Evolutionary conservation across 37 sponge, comb jelly and placozoan genomes (phyloP).

Genomic region (Cladorhizidae sp.): DNA sequence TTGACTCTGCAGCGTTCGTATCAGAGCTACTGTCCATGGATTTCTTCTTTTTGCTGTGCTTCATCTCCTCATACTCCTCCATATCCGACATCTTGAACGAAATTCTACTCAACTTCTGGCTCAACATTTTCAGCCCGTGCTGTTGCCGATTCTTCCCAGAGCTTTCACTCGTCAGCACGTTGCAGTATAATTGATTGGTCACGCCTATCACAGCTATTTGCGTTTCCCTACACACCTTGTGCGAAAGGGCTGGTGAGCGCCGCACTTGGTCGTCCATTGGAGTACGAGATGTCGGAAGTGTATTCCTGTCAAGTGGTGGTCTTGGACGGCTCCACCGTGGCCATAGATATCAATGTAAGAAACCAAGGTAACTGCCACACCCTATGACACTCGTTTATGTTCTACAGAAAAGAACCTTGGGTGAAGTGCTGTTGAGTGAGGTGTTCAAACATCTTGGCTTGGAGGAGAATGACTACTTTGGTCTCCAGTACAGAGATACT

Average conservation of each 20-base stretch:
- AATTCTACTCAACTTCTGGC: constrained; percentile 68
- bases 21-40: not conserved
- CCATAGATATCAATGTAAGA: constrained; percentile 75
- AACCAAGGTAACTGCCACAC: not conserved
- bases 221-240: too few relatives aligned
- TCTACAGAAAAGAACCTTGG: constrained; percentile 61
- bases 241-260: too few relatives aligned
- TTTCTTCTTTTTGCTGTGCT: constrained; percentile 19
- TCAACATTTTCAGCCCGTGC: constrained; percentile 63
- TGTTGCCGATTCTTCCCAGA: too few relatives aligned
- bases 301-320: constrained; percentile 67
- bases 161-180: too few relatives aligned
- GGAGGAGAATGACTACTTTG: constrained; percentile 84
- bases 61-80: constrained; percentile 63
- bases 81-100: constrained; percentile 69
- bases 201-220: too few relatives aligned
- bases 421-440: constrained; percentile 39
- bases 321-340: constrained; percentile 72
- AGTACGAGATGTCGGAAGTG: constrained; percentile 42
- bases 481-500: constrained; percentile 62
- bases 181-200: too few relatives aligned
- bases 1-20: not conserved
- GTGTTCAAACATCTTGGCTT: constrained; percentile 69
- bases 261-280: too few relatives aligned
- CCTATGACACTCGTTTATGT: not conserved